Evolutionary conservation across 2,113 vertebrate genomes (phyloP), one percentile per base, ranked within the genome.

Genomic region (Leptobrachium ailaonicum): DNA sequence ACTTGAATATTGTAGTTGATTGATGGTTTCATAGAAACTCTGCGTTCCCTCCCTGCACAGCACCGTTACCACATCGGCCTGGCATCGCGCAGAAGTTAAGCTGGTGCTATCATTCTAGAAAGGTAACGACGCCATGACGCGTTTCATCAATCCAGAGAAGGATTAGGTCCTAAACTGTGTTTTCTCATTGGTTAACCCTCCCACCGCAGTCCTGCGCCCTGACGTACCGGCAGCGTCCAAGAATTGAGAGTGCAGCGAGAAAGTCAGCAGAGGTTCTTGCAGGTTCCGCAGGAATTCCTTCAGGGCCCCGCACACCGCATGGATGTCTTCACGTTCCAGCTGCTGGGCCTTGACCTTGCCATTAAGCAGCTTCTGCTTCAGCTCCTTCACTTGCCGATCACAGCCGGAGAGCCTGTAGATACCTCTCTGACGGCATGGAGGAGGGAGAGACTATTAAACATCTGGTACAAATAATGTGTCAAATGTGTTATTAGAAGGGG

Each of bases 241-340:
- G 83, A 97, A 97, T 54, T 82, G 86, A 6, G 84, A 32, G 84
- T 95, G 96, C 68, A 96, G 92, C 44, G 72, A 83, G 87, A 95
- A 95, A 44, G 96, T 96, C 69, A 97, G 71, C 2, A 97, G 88
- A 0, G 95, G 96, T 62, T 97, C 96, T 69, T 87, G 87, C 40
- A 96, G 92, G 56, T 88, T 94, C 64, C 95, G 88, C 76, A 97
- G 87, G 56, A 96, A 96, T 75, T 96, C 95, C 75, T 96, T 97
- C 76, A 97, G 90, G 12, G 95, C 83, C 0, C 96, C 94, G 6
- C 96, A 96, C 4, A 96, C 85, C n/a, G 94, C 94, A 0, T 97
- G 93, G 83, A 96, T 84, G 53, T 97, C 94, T 0, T 89, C 73
- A 43, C 95, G 92, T 0, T 86, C 86, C 32, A 87, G 14, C 1